These are phyloP conservation scores for Hyposoter didymator DNA, from an alignment of 2,888 invertebrate species.

Conservation along the genomic window DNA sequence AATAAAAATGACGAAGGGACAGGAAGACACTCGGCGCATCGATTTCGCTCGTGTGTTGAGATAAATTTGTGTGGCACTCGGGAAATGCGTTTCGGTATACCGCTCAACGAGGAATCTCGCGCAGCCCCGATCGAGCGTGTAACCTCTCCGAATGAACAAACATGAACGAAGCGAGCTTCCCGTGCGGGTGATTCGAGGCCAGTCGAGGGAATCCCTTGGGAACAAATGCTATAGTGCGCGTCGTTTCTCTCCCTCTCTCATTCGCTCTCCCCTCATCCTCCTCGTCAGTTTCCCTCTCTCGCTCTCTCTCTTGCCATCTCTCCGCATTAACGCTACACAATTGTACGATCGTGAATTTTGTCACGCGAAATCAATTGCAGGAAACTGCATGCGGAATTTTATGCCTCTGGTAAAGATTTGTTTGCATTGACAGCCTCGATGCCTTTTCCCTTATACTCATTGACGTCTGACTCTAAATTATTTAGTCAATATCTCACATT, in stretches of 20 bases:
- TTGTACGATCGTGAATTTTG: slow-evolving; percentile 48
- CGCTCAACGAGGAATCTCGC: slow-evolving; percentile 42
- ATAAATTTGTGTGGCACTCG: slow-evolving; percentile 47
- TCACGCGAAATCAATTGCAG: slow-evolving; percentile 57
- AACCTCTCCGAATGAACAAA: slow-evolving; percentile 52
- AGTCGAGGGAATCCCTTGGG: slow-evolving; percentile 43
- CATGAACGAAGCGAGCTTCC: slow-evolving; percentile 34
- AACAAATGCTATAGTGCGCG: slow-evolving; percentile 26
- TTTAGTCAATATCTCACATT: neutral
- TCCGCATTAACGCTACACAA: slow-evolving; percentile 22
- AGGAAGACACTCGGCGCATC: slow-evolving; percentile 15
- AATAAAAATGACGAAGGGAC: neutral
- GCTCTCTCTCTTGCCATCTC: slow-evolving; percentile 32
- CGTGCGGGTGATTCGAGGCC: slow-evolving; percentile 40
- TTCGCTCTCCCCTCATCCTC: slow-evolving; percentile 14
- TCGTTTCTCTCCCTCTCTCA: slow-evolving; percentile 15
- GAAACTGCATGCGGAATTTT: slow-evolving; percentile 34
- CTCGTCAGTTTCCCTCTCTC: slow-evolving; percentile 30
- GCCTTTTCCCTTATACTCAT: neutral
- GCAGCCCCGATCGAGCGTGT: slow-evolving; percentile 41
- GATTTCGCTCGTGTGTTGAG: slow-evolving; percentile 40
- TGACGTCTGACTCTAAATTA: neutral
- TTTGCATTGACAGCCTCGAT: slow-evolving; percentile 19
- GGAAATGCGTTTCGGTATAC: slow-evolving; percentile 39
- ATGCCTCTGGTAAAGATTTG: slow-evolving; percentile 17